A percentile compares a stretch with the other conserved stretches of the same genome.
phyloP scores from a whole-genome alignment of 92 coral and sea anemone genomes.

The Pocillopora grandis region DNA sequence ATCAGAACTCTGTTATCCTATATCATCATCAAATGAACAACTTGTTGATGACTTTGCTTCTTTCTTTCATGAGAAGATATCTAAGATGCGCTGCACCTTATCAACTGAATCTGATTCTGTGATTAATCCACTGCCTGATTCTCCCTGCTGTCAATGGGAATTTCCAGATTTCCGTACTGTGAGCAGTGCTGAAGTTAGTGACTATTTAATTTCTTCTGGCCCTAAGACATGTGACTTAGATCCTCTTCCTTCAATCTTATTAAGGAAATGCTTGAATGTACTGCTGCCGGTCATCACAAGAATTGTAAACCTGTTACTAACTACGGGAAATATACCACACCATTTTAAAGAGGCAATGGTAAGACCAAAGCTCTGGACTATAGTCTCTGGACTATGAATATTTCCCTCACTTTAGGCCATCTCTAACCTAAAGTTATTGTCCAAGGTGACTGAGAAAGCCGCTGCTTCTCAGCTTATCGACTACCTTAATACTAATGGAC shows the following conservation, averaged over 20 bases:
- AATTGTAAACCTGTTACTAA: conserved; percentile 31
- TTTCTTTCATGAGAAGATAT: conserved; percentile 37
- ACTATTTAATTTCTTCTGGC: conserved; percentile 27
- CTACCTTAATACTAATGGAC: conserved; percentile 46
- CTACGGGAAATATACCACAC: conserved; percentile 12
- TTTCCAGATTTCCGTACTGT: conserved; percentile 34
- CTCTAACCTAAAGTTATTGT: conserved; percentile 31
- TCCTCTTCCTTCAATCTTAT: conserved; percentile 31
- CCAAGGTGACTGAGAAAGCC: conserved; percentile 49
- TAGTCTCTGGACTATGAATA: conserved; percentile 38
- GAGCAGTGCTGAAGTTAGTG: conserved; percentile 1
- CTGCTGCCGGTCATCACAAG: conserved; percentile 40
- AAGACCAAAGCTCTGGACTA: conserved; percentile 27
- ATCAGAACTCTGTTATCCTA: conserved; percentile 10
- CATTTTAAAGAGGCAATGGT: conserved; percentile 30
- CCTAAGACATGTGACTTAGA: conserved; percentile 6
- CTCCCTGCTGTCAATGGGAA: conserved; percentile 37
- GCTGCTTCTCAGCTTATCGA: conserved; percentile 27
- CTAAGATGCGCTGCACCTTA: conserved; percentile 33
- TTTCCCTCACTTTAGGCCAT: conserved; percentile 45
- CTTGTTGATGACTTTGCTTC: conserved; percentile 31
- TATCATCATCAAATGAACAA: conserved; percentile 27
- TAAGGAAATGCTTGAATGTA: conserved; percentile 31
- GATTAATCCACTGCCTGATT: conserved; percentile 25
- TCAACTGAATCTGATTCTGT: conserved; percentile 31